A percentile compares a stretch with the other conserved stretches of the same genome.
These are phyloP conservation scores for Microplitis deprimator DNA, from an alignment of 2,888 invertebrate species.

Conservation along the genomic window DNA sequence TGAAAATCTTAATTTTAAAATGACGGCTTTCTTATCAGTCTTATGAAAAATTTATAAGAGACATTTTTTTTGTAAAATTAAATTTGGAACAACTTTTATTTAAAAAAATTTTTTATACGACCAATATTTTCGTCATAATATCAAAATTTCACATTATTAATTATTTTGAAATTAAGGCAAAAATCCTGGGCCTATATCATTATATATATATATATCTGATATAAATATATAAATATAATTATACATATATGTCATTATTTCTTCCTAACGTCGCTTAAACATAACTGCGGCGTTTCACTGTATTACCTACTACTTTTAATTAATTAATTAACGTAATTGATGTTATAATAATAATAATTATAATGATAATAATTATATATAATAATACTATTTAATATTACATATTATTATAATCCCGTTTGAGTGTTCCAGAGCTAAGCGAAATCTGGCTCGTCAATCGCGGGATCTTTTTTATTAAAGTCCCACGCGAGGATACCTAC, in stretches of 20 bases:
- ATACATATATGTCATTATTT: slow-evolving; percentile 27
- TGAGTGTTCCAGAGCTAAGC: slow-evolving; percentile 58
- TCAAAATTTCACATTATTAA: too few species aligned
- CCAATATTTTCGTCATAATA: too few species aligned
- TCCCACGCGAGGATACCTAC: slow-evolving; percentile 57
- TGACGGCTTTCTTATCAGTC: too few species aligned
- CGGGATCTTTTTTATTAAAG: slow-evolving; percentile 44
- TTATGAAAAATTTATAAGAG: too few species aligned
- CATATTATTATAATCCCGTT: slow-evolving; percentile 52
- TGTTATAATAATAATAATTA: slow-evolving; percentile 36
- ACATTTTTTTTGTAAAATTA: too few species aligned
- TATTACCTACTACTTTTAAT: slow-evolving; percentile 29
- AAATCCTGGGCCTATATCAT: too few species aligned
- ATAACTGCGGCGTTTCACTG: slow-evolving; percentile 50
- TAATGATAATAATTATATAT: slow-evolving; percentile 27
- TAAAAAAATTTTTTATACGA: too few species aligned
- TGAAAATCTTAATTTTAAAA: too few species aligned
- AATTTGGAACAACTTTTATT: too few species aligned
- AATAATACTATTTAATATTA: background rate
- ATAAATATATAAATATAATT: slow-evolving; percentile 16
- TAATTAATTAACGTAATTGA: slow-evolving; percentile 33
- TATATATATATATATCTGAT: background rate
- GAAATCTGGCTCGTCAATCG: slow-evolving; percentile 50
- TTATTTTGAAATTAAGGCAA: too few species aligned
- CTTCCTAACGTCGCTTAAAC: slow-evolving; percentile 46